These are phyloP conservation scores for Anarhynchus alexandrinus DNA, from an alignment of 2,113 vertebrate genomes.

Conservation along the genomic window DNA sequence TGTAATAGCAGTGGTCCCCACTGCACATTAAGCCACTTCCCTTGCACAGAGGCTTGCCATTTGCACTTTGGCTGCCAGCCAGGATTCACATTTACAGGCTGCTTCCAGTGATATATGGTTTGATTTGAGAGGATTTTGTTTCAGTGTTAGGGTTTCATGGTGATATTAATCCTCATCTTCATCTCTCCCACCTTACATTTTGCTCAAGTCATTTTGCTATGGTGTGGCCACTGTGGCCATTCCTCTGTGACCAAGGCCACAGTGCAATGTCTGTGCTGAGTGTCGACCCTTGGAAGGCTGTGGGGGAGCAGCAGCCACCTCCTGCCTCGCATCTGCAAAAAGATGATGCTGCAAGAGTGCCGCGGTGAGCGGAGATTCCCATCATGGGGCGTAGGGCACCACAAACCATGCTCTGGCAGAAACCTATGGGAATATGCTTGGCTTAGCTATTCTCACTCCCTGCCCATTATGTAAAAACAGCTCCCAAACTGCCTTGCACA, in stretches of 20 bases:
- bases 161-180: not conserved
- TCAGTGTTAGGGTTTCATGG: not conserved
- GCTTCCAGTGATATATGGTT: not conserved
- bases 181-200: not conserved
- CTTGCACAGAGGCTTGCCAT: not conserved
- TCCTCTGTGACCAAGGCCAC: not conserved
- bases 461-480: not conserved
- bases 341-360: not conserved
- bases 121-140: not conserved
- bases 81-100: constrained; percentile 16
- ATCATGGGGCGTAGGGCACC: rapidly evolving
- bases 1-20: not conserved
- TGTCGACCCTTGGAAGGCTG: not conserved
- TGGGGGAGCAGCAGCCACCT: not conserved
- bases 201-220: not conserved
- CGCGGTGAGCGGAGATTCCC: not conserved
- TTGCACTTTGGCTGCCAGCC: constrained; percentile 23
- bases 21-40: not conserved
- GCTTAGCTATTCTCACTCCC: not conserved
- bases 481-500: not conserved
- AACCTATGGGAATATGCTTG: not conserved
- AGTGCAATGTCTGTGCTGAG: not conserved
- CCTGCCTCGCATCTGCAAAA: not conserved
- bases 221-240: rapidly evolving
- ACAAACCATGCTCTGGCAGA: not conserved